These are phyloP conservation scores for Diadegma fenestrale DNA, from an alignment of 2,888 invertebrate genomes.

Conservation along the genomic window DNA sequence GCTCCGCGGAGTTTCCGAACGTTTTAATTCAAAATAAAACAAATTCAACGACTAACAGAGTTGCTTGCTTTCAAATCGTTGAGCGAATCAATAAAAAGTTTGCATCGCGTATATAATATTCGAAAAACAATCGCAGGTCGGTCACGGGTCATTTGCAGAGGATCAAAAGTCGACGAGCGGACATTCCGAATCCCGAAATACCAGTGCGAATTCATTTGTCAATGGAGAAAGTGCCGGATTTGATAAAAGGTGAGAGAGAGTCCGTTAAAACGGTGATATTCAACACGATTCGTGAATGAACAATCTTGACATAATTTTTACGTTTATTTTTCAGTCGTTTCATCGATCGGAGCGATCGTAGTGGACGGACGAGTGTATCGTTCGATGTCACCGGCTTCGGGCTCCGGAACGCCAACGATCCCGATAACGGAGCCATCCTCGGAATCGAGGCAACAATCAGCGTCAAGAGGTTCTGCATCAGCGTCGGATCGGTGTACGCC, in stretches of 20 bases:
- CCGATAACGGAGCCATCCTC: slow-evolving; percentile 78
- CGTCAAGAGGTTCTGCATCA: slow-evolving; percentile 68
- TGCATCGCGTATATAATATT: neutral
- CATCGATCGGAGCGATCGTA: slow-evolving; percentile 92
- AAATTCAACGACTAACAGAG: too few relatives aligned
- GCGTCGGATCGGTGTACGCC: slow-evolving; percentile 69
- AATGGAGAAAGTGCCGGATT: slow-evolving; percentile 92
- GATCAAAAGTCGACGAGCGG: slow-evolving; percentile 93
- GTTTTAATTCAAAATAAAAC: neutral
- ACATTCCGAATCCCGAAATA: slow-evolving; percentile 96
- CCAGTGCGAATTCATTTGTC: slow-evolving; percentile 93
- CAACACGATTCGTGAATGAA: neutral
- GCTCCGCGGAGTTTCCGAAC: too few relatives aligned
- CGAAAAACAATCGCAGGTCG: slow-evolving; percentile 75
- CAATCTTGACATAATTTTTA: neutral
- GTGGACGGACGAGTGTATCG: slow-evolving; percentile 94
- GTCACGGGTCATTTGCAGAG: slow-evolving; percentile 91
- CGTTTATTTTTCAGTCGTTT: slow-evolving; percentile 87
- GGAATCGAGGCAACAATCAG: slow-evolving; percentile 82
- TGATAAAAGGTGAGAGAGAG: slow-evolving; percentile 88
- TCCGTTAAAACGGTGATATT: neutral
- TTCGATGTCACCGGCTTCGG: slow-evolving; percentile 80
- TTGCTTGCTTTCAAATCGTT: too few relatives aligned
- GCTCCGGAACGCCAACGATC: slow-evolving; percentile 75
- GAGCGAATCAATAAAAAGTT: too few relatives aligned